Percentiles rank a stretch among this genome's conserved stretches.
phyloP scores from a whole-genome alignment of 2,888 invertebrate species.

The Ophioninae sp. region DNA sequence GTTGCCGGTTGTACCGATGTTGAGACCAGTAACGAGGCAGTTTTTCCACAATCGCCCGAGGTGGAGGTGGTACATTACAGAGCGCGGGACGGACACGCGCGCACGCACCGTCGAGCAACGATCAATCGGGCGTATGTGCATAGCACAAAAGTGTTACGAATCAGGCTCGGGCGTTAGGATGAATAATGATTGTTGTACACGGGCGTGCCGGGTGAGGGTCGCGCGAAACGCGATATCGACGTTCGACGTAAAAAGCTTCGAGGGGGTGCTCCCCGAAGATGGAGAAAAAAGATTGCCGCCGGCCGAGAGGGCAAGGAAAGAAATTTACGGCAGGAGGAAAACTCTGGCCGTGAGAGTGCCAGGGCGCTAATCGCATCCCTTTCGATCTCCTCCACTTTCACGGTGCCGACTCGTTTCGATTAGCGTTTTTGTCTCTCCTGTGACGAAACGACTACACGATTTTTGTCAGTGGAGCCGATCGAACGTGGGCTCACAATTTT shows the following conservation, averaged over 20 bases:
- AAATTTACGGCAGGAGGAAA: conserved; percentile 6
- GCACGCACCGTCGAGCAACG: not conserved
- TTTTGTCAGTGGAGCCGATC: no score
- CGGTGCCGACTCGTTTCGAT: not conserved
- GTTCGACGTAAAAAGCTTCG: conserved; percentile 23
- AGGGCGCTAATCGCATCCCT: not conserved
- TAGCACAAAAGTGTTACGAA: conserved; percentile 55
- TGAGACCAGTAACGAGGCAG: conserved; percentile 54
- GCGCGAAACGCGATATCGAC: conserved; percentile 57
- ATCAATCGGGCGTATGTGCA: conserved; percentile 38
- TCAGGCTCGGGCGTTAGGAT: conserved; percentile 73
- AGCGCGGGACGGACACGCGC: not conserved
- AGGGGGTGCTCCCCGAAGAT: conserved; percentile 5
- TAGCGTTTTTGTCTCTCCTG: not conserved
- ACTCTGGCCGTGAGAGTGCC: not conserved
- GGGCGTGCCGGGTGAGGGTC: conserved; percentile 59
- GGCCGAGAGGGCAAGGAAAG: no score
- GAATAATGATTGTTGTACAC: conserved; percentile 76
- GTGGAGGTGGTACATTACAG: conserved; percentile 26
- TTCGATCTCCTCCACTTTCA: not conserved
- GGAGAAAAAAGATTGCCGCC: conserved; percentile 28
- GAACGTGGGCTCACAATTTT: no score
- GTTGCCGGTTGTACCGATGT: conserved; percentile 43
- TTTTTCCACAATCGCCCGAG: conserved; percentile 44
- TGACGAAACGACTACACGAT: no score